Evolutionary conservation across 2,797 vertebrate species (phyloP).

Genomic region (Galaxias olidus): DNA sequence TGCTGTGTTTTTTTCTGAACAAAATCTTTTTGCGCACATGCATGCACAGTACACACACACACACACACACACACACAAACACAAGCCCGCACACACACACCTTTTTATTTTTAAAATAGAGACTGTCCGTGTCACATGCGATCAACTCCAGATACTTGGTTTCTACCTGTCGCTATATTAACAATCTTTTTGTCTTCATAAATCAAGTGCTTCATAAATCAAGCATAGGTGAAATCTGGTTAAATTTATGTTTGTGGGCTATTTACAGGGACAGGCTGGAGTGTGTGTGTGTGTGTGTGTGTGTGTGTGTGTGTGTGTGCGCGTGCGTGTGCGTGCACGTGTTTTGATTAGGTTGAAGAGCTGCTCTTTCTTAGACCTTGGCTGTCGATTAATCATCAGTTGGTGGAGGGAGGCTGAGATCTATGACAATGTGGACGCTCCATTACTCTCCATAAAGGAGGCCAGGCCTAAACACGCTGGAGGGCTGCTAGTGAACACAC

Average conservation of each 20-base stretch:
- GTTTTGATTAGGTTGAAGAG: too few species aligned
- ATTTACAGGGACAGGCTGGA: too few species aligned
- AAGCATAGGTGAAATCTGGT: not conserved
- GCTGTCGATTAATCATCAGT: conserved; percentile 2
- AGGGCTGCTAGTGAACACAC: not conserved
- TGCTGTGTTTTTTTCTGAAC: too few species aligned
- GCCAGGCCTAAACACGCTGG: not conserved
- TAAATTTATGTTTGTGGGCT: not conserved
- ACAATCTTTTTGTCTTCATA: conserved; percentile 7
- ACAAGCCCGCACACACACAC: not conserved
- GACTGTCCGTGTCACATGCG: conserved; percentile 19
- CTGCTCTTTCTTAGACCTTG: too few species aligned
- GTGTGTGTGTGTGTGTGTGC: too few species aligned
- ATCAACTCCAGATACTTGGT: conserved; percentile 20
- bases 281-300: too few species aligned
- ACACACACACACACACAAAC: not conserved
- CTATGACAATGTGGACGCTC: conserved; percentile 1
- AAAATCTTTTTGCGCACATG: not conserved
- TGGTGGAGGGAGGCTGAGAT: not conserved
- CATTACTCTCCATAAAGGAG: not conserved
- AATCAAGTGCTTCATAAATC: not conserved
- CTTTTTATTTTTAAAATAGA: conserved; percentile 35
- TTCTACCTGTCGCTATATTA: conserved; percentile 12
- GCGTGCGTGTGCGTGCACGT: too few species aligned
- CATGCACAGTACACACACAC: not conserved